Evolutionary conservation across 2,888 invertebrate species (phyloP).

Genomic region (Mimas tiliae): DNA sequence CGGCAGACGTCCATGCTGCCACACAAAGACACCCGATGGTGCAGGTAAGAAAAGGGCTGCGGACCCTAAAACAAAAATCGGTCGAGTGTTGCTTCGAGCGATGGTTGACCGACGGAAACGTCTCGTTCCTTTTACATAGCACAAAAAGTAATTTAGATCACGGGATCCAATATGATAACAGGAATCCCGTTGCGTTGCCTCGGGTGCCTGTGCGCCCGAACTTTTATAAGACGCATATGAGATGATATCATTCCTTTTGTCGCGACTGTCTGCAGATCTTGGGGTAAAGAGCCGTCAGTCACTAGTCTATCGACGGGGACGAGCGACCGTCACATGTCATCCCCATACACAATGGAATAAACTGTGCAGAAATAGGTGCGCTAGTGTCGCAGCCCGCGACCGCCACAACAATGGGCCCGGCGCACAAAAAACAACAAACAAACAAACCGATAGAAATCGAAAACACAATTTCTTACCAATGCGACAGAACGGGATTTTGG

Average conservation of each 20-base stretch:
- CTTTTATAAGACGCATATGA: constrained; percentile 49
- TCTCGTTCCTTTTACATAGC: constrained; percentile 67
- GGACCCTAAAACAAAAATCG: constrained; percentile 64
- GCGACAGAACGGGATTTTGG: constrained; percentile 82
- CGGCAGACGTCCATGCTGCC: constrained; percentile 15
- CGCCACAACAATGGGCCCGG: constrained; percentile 73
- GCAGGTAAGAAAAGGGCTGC: constrained; percentile 77
- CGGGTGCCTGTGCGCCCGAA: constrained; percentile 57
- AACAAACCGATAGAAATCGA: constrained; percentile 84
- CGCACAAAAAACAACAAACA: constrained; percentile 64
- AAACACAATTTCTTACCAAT: constrained; percentile 76
- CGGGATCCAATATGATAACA: constrained; percentile 78
- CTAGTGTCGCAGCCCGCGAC: constrained; percentile 73
- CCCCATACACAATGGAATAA: constrained; percentile 77
- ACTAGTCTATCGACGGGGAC: constrained; percentile 68
- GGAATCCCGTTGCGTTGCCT: constrained; percentile 81
- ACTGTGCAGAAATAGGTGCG: constrained; percentile 80
- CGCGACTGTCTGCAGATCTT: constrained; percentile 46
- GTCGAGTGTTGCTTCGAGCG: constrained; percentile 72
- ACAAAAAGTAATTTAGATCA: constrained; percentile 79
- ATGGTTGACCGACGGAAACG: constrained; percentile 62
- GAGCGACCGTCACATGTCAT: constrained; percentile 59
- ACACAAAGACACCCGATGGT: constrained; percentile 51
- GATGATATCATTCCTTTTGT: constrained; percentile 56
- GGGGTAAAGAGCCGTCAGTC: constrained; percentile 48